Conservation (phyloP, 2,113 vertebrate genomes). For the Chloropsis cyanopogon region DNA sequence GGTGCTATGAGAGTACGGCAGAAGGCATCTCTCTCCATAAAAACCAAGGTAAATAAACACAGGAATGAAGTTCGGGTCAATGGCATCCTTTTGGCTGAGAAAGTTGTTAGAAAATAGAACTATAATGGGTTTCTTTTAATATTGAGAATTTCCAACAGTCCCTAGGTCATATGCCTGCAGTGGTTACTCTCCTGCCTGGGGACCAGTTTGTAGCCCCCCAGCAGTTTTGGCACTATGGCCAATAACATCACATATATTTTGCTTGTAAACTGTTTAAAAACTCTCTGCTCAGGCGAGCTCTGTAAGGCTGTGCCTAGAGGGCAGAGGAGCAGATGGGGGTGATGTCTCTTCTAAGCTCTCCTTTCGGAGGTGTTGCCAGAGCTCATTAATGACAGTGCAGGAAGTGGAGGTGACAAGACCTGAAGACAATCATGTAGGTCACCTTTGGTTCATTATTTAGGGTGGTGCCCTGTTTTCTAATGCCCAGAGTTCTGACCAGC, state of each 20-base stretch:
- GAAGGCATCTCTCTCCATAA: neutral
- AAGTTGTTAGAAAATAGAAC: neutral
- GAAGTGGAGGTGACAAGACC: neutral
- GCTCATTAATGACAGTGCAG: neutral
- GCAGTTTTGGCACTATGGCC: neutral
- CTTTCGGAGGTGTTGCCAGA: neutral
- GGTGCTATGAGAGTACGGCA: neutral
- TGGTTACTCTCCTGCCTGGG: neutral
- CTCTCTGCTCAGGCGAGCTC: neutral
- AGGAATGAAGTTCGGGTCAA: neutral
- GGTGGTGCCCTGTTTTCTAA: neutral
- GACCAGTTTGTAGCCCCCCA: neutral
- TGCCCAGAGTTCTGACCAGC: neutral
- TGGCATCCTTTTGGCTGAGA: neutral
- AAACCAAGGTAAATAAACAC: neutral
- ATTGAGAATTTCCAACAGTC: neutral
- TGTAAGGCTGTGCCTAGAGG: neutral
- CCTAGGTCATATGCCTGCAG: neutral
- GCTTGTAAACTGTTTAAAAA: neutral
- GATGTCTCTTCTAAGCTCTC: neutral
- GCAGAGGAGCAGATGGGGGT: neutral
- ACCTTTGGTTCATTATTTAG: neutral
- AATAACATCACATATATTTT: neutral
- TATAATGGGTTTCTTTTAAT: neutral
- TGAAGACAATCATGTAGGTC: neutral